A percentile compares a stretch with the other conserved stretches of the same genome.
These are phyloP conservation scores for Drosophila aldrichi DNA, from an alignment of 2,888 invertebrate species.

Conservation along the genomic window DNA sequence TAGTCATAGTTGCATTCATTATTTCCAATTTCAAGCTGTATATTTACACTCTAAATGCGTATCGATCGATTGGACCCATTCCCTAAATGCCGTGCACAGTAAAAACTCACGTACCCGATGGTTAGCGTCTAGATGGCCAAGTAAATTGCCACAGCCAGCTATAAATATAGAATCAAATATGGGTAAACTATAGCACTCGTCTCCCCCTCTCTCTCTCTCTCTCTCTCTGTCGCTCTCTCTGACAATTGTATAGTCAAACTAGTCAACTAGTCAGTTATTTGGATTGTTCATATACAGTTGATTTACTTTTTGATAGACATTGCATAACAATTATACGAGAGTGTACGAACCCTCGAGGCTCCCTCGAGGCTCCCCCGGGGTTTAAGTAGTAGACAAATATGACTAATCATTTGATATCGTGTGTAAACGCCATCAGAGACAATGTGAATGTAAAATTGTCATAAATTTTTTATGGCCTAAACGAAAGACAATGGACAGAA, in stretches of 20 bases:
- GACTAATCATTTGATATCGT: slow-evolving; percentile 66
- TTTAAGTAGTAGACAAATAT: slow-evolving; percentile 27
- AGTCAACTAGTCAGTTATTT: slow-evolving; percentile 9
- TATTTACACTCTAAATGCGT: slow-evolving; percentile 46
- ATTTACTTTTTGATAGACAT: slow-evolving; percentile 24
- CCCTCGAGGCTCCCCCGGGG: neutral
- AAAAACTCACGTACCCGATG: slow-evolving; percentile 52
- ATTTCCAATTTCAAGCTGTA: slow-evolving; percentile 28
- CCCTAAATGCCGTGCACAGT: slow-evolving; percentile 35
- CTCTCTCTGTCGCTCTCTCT: too few species aligned
- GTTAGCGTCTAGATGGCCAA: slow-evolving; percentile 5
- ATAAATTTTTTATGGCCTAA: slow-evolving; percentile 46
- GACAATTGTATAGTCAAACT: neutral
- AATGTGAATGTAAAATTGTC: slow-evolving; percentile 45
- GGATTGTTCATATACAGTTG: slow-evolving; percentile 21
- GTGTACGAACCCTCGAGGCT: neutral
- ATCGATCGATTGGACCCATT: slow-evolving; percentile 55
- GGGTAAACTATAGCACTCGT: slow-evolving; percentile 36
- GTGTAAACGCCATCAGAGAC: slow-evolving; percentile 51
- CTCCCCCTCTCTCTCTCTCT: neutral
- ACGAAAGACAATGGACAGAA: slow-evolving; percentile 25
- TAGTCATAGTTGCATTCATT: neutral
- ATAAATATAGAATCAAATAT: slow-evolving; percentile 52
- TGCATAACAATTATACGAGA: slow-evolving; percentile 59
- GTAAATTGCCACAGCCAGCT: slow-evolving; percentile 35